Evolutionary conservation across 1,140 invertebrate species (phyloP).

Genomic region (Venustaconcha ellipsiformis): DNA sequence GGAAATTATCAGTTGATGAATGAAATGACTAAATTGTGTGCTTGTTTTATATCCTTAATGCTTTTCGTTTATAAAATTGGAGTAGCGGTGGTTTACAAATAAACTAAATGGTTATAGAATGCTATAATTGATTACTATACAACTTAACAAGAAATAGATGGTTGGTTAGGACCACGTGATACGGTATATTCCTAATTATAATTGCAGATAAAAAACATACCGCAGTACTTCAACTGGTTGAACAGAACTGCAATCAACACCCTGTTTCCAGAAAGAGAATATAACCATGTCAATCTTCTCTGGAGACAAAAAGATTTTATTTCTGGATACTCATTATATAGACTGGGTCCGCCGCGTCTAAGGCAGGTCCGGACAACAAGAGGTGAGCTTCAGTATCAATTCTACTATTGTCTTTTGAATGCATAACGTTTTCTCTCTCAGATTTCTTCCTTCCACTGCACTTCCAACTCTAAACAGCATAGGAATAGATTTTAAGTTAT

Average conservation of each 20-base stretch:
- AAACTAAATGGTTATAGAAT: too few species aligned
- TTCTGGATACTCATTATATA: slow-evolving; percentile 28
- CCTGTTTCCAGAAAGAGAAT: slow-evolving; percentile 37
- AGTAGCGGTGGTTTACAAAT: too few species aligned
- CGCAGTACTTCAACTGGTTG: slow-evolving; percentile 34
- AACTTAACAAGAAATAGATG: too few species aligned
- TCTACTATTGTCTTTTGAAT: neutral
- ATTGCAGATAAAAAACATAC: slow-evolving; percentile 21
- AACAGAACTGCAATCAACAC: slow-evolving; percentile 28
- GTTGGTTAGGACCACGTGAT: too few species aligned
- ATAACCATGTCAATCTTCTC: slow-evolving; percentile 20
- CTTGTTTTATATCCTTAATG: too few species aligned
- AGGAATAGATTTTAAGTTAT: neutral
- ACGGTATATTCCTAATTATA: neutral
- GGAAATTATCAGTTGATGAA: too few species aligned
- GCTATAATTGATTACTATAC: too few species aligned
- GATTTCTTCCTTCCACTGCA: neutral
- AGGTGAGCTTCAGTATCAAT: slow-evolving; percentile 20
- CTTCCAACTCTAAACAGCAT: neutral
- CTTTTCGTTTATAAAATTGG: too few species aligned
- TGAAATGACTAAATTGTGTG: too few species aligned
- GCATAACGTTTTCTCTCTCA: neutral
- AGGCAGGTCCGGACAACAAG: slow-evolving; percentile 38
- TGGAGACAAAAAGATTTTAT: slow-evolving; percentile 27
- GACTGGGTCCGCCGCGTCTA: slow-evolving; percentile 42